Evolutionary conservation across 2,888 invertebrate genomes (phyloP).

Genomic region (Timema podura): DNA sequence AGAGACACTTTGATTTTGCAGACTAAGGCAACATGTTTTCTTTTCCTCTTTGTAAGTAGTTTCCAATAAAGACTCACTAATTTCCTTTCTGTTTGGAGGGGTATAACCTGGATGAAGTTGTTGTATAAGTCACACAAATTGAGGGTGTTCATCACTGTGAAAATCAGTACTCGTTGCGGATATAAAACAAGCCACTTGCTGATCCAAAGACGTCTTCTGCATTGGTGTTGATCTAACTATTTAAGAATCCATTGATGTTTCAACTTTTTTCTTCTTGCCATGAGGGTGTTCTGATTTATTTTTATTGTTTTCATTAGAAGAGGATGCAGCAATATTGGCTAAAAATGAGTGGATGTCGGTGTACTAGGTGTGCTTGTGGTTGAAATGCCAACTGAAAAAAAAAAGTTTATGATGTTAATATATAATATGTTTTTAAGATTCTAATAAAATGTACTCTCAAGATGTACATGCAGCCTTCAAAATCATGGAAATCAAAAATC

Average conservation of each 20-base stretch:
- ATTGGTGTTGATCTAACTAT: not conserved
- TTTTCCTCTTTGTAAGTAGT: not conserved
- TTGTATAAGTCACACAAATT: not conserved
- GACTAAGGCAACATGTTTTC: constrained; percentile 12
- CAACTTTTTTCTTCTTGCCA: constrained; percentile 1
- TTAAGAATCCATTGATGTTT: constrained; percentile 3
- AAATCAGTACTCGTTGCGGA: not conserved
- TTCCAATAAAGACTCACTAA: not conserved
- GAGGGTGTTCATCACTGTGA: not conserved
- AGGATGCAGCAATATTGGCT: too few relatives aligned
- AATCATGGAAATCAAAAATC: too few relatives aligned
- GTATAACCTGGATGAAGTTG: not conserved
- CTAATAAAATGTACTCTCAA: too few relatives aligned
- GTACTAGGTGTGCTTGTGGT: constrained; percentile 2
- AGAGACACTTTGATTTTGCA: constrained; percentile 11
- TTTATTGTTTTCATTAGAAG: not conserved
- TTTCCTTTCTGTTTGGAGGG: constrained; percentile 11
- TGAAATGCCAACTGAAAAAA: not conserved
- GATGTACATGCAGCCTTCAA: too few relatives aligned
- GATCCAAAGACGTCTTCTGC: not conserved
- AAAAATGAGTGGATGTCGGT: not conserved
- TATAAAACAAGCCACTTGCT: not conserved
- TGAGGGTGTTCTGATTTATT: not conserved
- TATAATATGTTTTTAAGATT: too few relatives aligned
- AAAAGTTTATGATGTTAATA: not conserved